Evolutionary conservation across 2,113 vertebrate species (phyloP).

Genomic region (Podarcis muralis): DNA sequence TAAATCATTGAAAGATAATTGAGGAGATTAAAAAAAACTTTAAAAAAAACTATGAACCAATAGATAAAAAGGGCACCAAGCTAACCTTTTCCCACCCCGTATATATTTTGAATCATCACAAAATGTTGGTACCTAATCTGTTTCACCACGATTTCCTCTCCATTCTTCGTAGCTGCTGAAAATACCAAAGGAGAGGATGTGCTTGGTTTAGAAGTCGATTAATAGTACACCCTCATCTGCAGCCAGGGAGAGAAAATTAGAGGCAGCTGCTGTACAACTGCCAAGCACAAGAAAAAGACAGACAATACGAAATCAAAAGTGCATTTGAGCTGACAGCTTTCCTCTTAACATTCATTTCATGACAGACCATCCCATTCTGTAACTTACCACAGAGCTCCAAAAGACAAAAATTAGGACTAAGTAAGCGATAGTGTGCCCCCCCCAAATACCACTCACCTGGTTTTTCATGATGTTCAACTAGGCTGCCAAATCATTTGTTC

Average conservation of each 20-base stretch:
- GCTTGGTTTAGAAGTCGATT: conserved; percentile 4
- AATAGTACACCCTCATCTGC: neutral
- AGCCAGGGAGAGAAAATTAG: conserved; percentile 4
- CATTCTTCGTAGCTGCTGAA: neutral
- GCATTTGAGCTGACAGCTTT: conserved; percentile 5
- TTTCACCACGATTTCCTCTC: neutral
- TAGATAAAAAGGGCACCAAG: neutral
- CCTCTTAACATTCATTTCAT: neutral
- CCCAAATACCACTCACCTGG: neutral
- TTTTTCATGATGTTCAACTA: neutral
- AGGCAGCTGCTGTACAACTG: conserved; percentile 13
- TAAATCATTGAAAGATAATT: neutral
- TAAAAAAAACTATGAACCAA: neutral
- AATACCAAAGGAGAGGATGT: neutral
- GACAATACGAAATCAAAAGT: conserved; percentile 12
- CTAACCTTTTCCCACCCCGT: neutral
- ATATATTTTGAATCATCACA: neutral
- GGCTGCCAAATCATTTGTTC: neutral
- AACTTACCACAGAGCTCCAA: neutral
- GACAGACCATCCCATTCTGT: neutral
- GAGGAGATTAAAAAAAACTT: neutral
- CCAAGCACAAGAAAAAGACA: neutral
- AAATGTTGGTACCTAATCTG: neutral
- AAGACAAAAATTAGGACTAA: neutral
- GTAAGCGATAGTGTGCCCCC: neutral